phyloP scores from a whole-genome alignment of 2,797 vertebrate species.

The Phoeniculus purpureus region DNA sequence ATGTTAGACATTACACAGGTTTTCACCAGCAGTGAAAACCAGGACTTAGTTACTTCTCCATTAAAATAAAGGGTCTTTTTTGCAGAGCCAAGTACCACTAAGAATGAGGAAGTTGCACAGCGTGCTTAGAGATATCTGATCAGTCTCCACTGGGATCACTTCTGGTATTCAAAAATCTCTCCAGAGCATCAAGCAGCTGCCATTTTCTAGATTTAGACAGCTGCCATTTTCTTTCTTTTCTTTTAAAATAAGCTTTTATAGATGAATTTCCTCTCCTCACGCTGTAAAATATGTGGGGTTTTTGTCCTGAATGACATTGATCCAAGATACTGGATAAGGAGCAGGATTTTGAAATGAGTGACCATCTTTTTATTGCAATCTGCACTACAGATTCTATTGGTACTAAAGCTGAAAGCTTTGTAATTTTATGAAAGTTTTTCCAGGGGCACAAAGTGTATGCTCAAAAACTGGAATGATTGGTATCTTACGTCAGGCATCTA shows the following conservation, averaged over 20 bases:
- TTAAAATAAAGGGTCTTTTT: slow-evolving; percentile 14
- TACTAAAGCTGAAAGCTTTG: neutral
- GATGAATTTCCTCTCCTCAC: slow-evolving; percentile 17
- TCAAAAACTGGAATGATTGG: neutral
- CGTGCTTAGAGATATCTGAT: slow-evolving; percentile 44
- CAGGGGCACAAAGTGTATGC: neutral
- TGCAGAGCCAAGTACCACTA: slow-evolving; percentile 29
- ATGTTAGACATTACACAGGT: neutral
- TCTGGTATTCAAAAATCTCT: slow-evolving; percentile 56
- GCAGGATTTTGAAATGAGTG: neutral
- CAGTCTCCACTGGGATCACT: slow-evolving; percentile 28
- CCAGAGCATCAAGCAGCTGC: slow-evolving; percentile 62
- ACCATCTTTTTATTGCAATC: neutral
- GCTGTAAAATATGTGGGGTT: slow-evolving; percentile 2
- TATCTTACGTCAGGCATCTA: neutral
- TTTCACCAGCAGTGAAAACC: slow-evolving; percentile 14
- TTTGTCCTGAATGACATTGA: slow-evolving; percentile 26
- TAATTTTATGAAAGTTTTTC: neutral
- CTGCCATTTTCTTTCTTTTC: slow-evolving; percentile 57
- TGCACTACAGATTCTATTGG: neutral
- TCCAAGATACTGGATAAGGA: neutral
- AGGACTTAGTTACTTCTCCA: neutral
- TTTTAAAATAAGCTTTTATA: slow-evolving; percentile 42
- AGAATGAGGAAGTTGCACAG: slow-evolving; percentile 39
- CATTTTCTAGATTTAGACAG: slow-evolving; percentile 62